A percentile compares a stretch with the other conserved stretches of the same genome.
Evolutionary conservation across 2,113 vertebrate species (phyloP).

Genomic region (Mola mola): DNA sequence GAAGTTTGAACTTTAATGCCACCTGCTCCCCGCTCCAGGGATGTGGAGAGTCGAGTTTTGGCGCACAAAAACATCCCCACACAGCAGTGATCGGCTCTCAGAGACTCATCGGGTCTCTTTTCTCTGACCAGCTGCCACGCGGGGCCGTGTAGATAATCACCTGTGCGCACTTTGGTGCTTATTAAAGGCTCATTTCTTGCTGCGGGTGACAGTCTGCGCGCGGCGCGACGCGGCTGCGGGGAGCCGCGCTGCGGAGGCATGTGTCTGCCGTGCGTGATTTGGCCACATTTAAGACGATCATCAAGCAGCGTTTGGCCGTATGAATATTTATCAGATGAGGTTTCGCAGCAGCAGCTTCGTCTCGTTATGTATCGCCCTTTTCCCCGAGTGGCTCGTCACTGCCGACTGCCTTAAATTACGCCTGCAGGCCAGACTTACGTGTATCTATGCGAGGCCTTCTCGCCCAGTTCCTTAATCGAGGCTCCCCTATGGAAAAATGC

Average conservation of each 20-base stretch:
- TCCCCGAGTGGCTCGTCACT: constrained; percentile 45
- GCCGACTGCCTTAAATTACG: constrained; percentile 47
- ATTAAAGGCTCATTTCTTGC: background rate
- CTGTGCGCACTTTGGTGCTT: background rate
- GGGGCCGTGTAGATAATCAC: background rate
- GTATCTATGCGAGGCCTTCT: constrained; percentile 21
- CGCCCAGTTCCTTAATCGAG: background rate
- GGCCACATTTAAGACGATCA: constrained; percentile 73
- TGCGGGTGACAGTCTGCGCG: constrained; percentile 34
- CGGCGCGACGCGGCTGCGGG: constrained; percentile 8
- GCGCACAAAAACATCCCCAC: background rate
- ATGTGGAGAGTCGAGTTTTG: background rate
- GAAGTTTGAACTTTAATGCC: constrained; percentile 19
- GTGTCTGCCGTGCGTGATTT: constrained; percentile 62
- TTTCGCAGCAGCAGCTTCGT: constrained; percentile 43
- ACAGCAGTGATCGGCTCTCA: no score
- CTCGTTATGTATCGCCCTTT: constrained; percentile 65
- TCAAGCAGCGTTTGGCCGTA: constrained; percentile 58
- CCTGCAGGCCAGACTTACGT: constrained; percentile 50
- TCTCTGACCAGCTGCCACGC: no score
- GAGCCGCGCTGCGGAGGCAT: constrained; percentile 51
- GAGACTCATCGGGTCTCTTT: no score
- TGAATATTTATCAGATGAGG: constrained; percentile 82
- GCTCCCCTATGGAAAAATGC: constrained; percentile 26
- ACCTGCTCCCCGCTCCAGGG: background rate